Evolutionary conservation across 2,113 vertebrate species (phyloP).

Genomic region (Falco punctatus): DNA sequence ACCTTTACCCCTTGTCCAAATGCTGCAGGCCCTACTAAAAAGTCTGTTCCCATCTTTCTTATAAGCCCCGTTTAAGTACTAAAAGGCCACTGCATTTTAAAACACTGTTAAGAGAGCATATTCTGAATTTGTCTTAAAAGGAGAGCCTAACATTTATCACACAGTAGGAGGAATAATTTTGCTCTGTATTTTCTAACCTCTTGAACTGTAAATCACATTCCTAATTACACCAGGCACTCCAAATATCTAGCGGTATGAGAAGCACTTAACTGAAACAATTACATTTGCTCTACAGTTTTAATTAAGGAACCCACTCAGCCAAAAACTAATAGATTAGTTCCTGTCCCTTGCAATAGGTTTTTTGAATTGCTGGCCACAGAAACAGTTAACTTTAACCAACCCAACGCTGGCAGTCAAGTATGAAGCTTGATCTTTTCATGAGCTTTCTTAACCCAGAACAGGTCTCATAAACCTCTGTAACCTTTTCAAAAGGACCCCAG

Average conservation of each 20-base stretch:
- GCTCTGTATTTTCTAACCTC: background rate
- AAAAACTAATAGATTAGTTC: background rate
- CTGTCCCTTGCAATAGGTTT: background rate
- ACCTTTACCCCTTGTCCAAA: no score
- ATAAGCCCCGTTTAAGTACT: no score
- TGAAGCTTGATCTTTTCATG: background rate
- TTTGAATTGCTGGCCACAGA: background rate
- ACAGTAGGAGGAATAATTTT: background rate
- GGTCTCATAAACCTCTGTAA: background rate
- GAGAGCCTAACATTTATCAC: background rate
- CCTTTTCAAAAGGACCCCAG: background rate
- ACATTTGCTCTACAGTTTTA: background rate
- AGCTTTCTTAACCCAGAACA: background rate
- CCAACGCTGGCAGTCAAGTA: background rate
- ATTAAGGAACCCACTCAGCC: constrained; percentile 22
- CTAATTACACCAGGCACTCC: background rate
- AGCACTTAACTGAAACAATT: constrained; percentile 1
- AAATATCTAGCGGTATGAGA: background rate
- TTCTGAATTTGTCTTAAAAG: background rate
- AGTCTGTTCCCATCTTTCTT: no score
- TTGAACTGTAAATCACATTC: constrained; percentile 21
- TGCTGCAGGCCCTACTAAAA: no score
- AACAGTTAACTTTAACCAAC: background rate
- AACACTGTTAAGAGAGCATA: background rate
- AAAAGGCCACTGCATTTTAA: background rate